Conservation (phyloP, 2,113 vertebrate species). For the Orycteropus afer region DNA sequence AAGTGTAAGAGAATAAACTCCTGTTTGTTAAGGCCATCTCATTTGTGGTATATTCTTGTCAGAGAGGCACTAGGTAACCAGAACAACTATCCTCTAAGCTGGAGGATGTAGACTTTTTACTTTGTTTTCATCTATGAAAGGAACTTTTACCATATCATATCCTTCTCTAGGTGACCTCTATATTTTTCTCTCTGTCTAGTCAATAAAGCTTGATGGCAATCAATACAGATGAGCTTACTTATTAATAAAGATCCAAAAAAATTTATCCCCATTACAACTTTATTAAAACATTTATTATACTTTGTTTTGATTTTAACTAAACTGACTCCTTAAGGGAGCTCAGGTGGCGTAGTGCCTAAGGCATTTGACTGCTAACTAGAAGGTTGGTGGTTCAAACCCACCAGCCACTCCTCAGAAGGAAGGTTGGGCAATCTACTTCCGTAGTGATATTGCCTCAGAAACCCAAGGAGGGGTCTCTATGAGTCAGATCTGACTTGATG, state of each 20-base stretch:
- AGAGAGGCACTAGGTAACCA: too few relatives aligned
- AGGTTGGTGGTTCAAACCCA: too few relatives aligned
- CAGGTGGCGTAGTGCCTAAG: too few relatives aligned
- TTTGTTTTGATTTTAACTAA: conserved; percentile 43
- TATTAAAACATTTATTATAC: neutral
- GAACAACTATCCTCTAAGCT: neutral
- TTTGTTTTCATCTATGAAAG: neutral
- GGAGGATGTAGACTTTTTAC: neutral
- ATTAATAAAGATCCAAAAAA: neutral
- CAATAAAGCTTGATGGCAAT: neutral
- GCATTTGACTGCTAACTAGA: too few relatives aligned
- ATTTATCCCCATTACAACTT: neutral
- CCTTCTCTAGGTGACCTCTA: neutral
- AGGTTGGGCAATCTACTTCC: too few relatives aligned
- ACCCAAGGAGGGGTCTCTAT: too few relatives aligned
- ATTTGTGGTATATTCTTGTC: too few relatives aligned
- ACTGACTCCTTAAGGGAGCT: neutral
- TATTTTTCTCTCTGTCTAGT: neutral
- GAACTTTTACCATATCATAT: neutral
- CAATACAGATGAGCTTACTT: neutral
- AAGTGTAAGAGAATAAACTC: too few relatives aligned
- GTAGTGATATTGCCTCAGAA: too few relatives aligned
- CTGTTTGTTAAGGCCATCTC: too few relatives aligned
- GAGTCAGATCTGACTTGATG: too few relatives aligned
- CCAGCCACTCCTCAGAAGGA: too few relatives aligned